Conservation (phyloP, 2,888 invertebrate species). For the Tetrapedia diversipes region DNA sequence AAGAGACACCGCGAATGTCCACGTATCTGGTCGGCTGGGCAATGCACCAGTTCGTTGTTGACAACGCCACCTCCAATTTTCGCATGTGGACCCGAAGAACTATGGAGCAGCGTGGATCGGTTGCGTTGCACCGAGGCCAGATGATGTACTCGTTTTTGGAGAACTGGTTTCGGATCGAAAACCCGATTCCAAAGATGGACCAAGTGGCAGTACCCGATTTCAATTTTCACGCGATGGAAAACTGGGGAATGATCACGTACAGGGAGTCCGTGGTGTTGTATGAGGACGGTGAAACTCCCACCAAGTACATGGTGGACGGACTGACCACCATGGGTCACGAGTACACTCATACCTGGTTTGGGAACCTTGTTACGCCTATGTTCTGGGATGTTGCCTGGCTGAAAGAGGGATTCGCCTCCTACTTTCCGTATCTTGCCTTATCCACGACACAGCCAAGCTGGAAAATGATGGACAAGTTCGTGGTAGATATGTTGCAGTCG, state of each 20-base stretch:
- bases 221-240: constrained; percentile 94
- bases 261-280: constrained; percentile 78
- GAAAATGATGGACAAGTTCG: constrained; percentile 83
- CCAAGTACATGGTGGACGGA: constrained; percentile 45
- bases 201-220: constrained; percentile 94
- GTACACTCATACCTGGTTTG: constrained; percentile 84
- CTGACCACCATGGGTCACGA: constrained; percentile 83
- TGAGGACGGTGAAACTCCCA: constrained; percentile 55
- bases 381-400: constrained; percentile 82
- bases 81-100: constrained; percentile 67
- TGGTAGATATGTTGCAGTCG: constrained; percentile 79
- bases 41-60: constrained; percentile 68
- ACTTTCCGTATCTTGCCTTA: constrained; percentile 82
- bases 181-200: constrained; percentile 86
- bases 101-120: constrained; percentile 53
- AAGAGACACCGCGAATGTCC: constrained; percentile 72
- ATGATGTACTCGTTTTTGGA: constrained; percentile 66
- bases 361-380: constrained; percentile 79
- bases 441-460: constrained; percentile 71
- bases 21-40: constrained; percentile 76
- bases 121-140: constrained; percentile 58
- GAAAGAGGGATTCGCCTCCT: constrained; percentile 84
- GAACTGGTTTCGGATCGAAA: constrained; percentile 61
- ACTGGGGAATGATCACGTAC: constrained; percentile 95
- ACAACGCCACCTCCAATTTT: constrained; percentile 37